A percentile compares a stretch with the other conserved stretches of the same genome.
phyloP scores from a whole-genome alignment of 2,888 invertebrate genomes.

The Nebria brevicollis region DNA sequence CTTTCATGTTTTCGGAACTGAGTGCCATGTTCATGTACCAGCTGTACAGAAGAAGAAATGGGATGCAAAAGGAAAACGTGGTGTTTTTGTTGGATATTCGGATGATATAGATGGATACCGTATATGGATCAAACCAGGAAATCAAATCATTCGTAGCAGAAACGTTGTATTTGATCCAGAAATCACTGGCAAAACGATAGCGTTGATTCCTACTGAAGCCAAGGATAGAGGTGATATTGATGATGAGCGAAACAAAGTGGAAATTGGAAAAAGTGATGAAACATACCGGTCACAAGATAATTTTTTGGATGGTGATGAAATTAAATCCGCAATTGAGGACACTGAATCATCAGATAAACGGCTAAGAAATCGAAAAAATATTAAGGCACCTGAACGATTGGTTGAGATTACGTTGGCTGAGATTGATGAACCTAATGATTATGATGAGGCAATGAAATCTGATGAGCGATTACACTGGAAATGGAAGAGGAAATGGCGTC shows the following conservation, averaged over 20 bases:
- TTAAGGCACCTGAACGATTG: too few relatives aligned
- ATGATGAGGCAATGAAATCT: background rate
- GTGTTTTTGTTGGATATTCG: conserved; percentile 56
- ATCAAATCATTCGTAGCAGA: conserved; percentile 26
- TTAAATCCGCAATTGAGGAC: too few relatives aligned
- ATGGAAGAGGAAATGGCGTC: conserved; percentile 14
- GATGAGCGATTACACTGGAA: background rate
- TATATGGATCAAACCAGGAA: conserved; percentile 17
- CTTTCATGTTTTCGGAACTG: conserved; percentile 24
- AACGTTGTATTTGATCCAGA: conserved; percentile 22
- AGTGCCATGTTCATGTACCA: conserved; percentile 52
- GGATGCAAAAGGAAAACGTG: conserved; percentile 53
- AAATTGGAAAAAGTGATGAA: too few relatives aligned
- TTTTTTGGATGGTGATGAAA: too few relatives aligned
- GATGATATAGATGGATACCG: conserved; percentile 47
- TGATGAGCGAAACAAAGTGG: too few relatives aligned
- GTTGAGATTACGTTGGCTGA: too few relatives aligned
- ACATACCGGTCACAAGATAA: too few relatives aligned
- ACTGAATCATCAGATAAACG: too few relatives aligned
- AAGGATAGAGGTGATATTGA: too few relatives aligned
- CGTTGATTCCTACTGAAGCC: conserved; percentile 22
- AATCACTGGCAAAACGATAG: background rate
- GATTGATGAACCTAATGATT: too few relatives aligned
- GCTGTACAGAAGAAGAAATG: conserved; percentile 53
- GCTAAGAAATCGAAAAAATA: too few relatives aligned